These are phyloP conservation scores for Synanthedon tipuliformis DNA, from an alignment of 2,888 invertebrate species.

Conservation along the genomic window DNA sequence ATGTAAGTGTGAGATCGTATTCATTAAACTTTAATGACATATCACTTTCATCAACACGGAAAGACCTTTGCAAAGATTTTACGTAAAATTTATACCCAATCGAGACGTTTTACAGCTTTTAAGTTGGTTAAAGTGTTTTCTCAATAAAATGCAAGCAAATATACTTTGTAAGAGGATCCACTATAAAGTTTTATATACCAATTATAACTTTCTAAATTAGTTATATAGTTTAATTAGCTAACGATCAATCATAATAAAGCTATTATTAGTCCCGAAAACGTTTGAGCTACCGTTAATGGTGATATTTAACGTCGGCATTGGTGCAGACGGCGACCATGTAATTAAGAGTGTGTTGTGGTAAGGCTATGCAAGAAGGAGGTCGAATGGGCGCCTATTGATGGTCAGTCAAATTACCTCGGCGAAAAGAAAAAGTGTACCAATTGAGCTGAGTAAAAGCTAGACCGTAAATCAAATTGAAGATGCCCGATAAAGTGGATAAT, in stretches of 20 bases:
- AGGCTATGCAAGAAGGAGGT: constrained; percentile 24
- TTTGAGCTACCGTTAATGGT: constrained; percentile 27
- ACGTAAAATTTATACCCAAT: constrained; percentile 16
- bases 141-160: constrained; percentile 17
- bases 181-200: constrained; percentile 17
- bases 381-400: constrained; percentile 21
- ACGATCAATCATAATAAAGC: constrained; percentile 11
- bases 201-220: constrained; percentile 26
- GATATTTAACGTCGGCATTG: constrained; percentile 14
- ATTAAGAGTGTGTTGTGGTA: constrained; percentile 15
- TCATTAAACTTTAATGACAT: constrained; percentile 11
- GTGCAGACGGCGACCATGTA: constrained; percentile 8
- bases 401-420: constrained; percentile 44
- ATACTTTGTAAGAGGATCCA: constrained; percentile 16
- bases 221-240: constrained; percentile 17
- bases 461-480: constrained; percentile 70
- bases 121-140: constrained; percentile 2
- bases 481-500: constrained; percentile 70
- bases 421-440: constrained; percentile 68
- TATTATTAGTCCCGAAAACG: constrained; percentile 29
- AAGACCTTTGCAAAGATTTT: constrained; percentile 18
- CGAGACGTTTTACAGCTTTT: constrained; percentile 13
- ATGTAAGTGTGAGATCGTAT: constrained; percentile 1
- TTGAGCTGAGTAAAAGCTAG: constrained; percentile 59
- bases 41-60: constrained; percentile 11